Percentiles rank a stretch among this genome's conserved stretches.
Conservation (phyloP, 2,113 vertebrate species). For the Anoura caudifer region DNA sequence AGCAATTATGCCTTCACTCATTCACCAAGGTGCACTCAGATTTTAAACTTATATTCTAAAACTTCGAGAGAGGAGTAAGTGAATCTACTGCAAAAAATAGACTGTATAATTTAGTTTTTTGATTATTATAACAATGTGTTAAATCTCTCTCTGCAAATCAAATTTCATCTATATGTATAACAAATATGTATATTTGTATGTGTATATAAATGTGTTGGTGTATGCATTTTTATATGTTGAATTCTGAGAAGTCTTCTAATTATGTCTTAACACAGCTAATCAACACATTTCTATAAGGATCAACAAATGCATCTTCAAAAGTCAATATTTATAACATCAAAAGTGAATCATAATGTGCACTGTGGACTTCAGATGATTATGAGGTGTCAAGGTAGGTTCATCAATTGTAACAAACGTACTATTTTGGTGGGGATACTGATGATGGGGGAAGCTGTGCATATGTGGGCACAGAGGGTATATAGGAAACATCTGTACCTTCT, state of each 20-base stretch:
- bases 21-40: background rate
- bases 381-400: background rate
- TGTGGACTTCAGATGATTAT: background rate
- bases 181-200: background rate
- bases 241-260: background rate
- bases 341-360: background rate
- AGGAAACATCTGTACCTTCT: background rate
- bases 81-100: background rate
- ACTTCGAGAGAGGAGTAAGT: background rate
- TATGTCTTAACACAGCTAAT: background rate
- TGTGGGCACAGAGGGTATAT: background rate
- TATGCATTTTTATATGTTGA: background rate
- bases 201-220: background rate
- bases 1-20: background rate
- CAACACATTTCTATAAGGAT: background rate
- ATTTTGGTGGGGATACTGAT: background rate
- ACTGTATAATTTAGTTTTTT: background rate
- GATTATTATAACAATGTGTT: fast-evolving
- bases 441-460: background rate
- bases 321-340: background rate
- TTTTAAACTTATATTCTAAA: background rate
- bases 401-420: background rate
- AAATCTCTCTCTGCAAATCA: background rate
- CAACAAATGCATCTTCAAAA: background rate
- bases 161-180: background rate